Base-by-base conservation (phyloP, 2,113 vertebrate genomes). In the Colistium nudipinnis region DNA sequence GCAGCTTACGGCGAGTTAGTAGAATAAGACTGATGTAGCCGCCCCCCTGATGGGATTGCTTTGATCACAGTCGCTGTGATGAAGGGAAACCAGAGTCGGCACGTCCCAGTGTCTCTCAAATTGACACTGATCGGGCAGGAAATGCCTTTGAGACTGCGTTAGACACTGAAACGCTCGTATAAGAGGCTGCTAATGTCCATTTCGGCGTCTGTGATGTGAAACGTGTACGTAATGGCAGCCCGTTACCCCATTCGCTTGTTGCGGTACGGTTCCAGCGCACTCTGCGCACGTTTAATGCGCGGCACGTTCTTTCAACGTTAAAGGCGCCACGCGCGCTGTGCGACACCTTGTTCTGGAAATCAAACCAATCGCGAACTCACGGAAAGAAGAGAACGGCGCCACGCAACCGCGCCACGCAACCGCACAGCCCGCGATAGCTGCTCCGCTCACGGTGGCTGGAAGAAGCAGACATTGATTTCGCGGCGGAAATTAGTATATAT, bases 231-330 rank as follows among this genome's bases (percentile, higher is more conserved):
- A 7, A 45, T 43, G 11, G 48, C 59, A 7, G 64, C 17, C 22
- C 48, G 6, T 74, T 48, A 14, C 45, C 62, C 62, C 27, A 57
- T 12, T 48, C 4, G 30, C 38, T 31, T 62, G 62, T 75, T 77
- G n/a, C n/a, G 53, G 52, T 38, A 19, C 54, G 67, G 51, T 39
- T 63, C 48, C 41, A 59, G 62, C 62, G 54, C 0, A 76, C 57
- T n/a, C 19, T 13, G 45, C 56, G 36, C 51, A 38, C 33, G 22
- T 83, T 83, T 72, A 61, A 79, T 68, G 41, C 72, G 48, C 60
- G 57, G 54, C 59, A 4, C 24, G 60, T 31, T 72, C 24, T 68
- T 75, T 68, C 62, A 79, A 60, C 75, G 53, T 22, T 31, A 44
- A 64, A 67, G 57, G 57, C 10, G 36, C 63, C 41, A 64, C 62